A percentile compares a stretch with the other conserved stretches of the same genome.
Evolutionary conservation across 2,888 invertebrate genomes (phyloP).

Genomic region (Rhaphigaster nebulosa): DNA sequence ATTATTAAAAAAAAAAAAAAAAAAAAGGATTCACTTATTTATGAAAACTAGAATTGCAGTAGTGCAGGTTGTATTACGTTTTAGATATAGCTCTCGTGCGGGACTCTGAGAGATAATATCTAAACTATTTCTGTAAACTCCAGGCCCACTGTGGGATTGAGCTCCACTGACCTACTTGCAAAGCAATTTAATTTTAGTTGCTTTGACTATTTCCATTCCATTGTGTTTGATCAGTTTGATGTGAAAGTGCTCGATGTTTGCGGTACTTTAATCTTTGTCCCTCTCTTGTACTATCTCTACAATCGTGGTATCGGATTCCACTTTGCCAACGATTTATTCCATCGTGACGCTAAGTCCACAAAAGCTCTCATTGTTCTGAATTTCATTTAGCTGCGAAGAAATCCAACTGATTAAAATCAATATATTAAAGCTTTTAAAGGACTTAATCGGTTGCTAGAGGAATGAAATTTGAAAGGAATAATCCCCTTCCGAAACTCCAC

Average conservation of each 20-base stretch:
- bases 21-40: too few relatives aligned
- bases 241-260: not conserved
- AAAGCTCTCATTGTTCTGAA: not conserved
- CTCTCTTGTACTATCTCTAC: not conserved
- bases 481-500: too few relatives aligned
- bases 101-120: not conserved
- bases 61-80: not conserved
- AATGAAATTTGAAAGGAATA: too few relatives aligned
- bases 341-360: not conserved
- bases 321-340: not conserved
- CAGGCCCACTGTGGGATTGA: not conserved
- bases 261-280: not conserved
- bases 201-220: slow-evolving; percentile 7
- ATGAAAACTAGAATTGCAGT: not conserved
- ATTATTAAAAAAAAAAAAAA: too few relatives aligned
- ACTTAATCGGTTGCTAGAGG: too few relatives aligned
- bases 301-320: not conserved
- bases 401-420: not conserved
- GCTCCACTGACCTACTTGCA: not conserved
- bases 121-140: not conserved
- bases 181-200: slow-evolving; percentile 17
- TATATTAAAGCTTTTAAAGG: too few relatives aligned
- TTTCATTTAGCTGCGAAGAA: too few relatives aligned
- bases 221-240: slow-evolving; percentile 9
- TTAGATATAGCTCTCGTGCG: not conserved